Conservation (phyloP, 92 coral and sea anemone species). For the Epizoanthus scotinus region DNA sequence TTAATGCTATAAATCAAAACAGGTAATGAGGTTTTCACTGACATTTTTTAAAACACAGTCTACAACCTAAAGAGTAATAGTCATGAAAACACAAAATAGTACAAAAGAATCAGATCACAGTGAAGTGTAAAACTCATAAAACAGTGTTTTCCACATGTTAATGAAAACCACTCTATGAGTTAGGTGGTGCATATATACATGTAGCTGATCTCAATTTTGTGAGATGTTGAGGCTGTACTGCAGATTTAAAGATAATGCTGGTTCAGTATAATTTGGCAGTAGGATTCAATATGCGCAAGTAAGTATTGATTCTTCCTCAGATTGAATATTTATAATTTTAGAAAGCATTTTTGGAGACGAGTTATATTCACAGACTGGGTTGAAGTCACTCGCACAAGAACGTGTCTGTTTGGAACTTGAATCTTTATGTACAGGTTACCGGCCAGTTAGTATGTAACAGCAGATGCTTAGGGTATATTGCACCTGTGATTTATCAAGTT, state of each 20-base stretch:
- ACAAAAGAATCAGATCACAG: no score
- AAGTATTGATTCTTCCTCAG: constrained; percentile 12
- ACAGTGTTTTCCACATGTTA: no score
- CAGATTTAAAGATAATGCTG: constrained; percentile 9
- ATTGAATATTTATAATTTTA: constrained; percentile 21
- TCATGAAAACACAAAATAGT: no score
- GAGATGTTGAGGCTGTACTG: constrained; percentile 18
- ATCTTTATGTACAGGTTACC: constrained; percentile 23
- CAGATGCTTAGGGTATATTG: constrained; percentile 12
- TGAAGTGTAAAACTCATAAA: no score
- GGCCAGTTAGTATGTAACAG: constrained; percentile 27
- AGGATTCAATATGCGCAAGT: constrained; percentile 17
- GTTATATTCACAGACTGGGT: constrained; percentile 18
- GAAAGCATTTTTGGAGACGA: constrained; percentile 18
- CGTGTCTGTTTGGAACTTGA: constrained; percentile 31
- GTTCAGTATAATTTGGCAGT: constrained; percentile 13
- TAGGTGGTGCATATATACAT: constrained; percentile 25
- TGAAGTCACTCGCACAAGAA: constrained; percentile 19
- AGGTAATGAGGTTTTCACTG: background rate
- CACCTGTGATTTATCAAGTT: constrained; percentile 12
- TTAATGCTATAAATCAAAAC: constrained; percentile 25
- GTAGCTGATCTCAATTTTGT: constrained; percentile 24
- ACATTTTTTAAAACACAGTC: no score
- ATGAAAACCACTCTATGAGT: background rate
- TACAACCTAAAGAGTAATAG: no score